Percentiles rank a stretch among this genome's conserved stretches.
phyloP scores from a whole-genome alignment of 2,113 vertebrate genomes.

The Pachyramphus minor region DNA sequence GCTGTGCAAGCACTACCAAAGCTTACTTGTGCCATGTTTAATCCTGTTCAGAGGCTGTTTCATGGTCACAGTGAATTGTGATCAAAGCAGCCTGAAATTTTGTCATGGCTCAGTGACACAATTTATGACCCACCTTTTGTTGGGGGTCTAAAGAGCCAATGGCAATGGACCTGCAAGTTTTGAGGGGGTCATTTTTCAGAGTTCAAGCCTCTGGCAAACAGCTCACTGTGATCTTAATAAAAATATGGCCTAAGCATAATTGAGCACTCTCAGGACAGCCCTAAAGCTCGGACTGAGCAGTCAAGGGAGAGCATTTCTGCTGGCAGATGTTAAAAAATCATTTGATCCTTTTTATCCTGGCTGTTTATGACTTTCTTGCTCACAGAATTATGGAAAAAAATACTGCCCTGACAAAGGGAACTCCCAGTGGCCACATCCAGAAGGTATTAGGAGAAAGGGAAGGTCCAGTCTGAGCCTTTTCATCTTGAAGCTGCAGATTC shows the following conservation, averaged over 20 bases:
- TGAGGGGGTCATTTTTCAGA: constrained; percentile 26
- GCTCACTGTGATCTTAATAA: constrained; percentile 7
- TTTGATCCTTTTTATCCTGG: neutral
- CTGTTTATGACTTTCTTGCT: neutral
- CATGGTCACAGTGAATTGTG: neutral
- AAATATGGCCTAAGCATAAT: constrained; percentile 14
- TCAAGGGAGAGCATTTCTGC: neutral
- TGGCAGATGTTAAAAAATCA: neutral
- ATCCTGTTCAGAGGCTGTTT: neutral
- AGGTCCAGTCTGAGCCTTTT: neutral
- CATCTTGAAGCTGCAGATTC: neutral
- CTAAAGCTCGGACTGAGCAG: constrained; percentile 6
- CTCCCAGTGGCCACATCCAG: neutral
- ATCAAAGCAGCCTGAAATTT: neutral
- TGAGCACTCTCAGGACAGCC: constrained; percentile 24
- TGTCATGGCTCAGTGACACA: neutral
- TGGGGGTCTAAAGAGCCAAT: constrained; percentile 16
- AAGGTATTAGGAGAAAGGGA: neutral
- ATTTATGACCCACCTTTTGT: constrained; percentile 5
- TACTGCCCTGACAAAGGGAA: neutral
- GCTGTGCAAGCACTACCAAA: neutral
- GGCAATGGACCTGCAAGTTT: neutral
- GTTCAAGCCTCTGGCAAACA: neutral
- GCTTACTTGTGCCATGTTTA: neutral
- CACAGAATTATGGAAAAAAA: neutral